Conservation (phyloP, 35 echinoderm and acorn worm species). For the Apostichopus californicus region DNA sequence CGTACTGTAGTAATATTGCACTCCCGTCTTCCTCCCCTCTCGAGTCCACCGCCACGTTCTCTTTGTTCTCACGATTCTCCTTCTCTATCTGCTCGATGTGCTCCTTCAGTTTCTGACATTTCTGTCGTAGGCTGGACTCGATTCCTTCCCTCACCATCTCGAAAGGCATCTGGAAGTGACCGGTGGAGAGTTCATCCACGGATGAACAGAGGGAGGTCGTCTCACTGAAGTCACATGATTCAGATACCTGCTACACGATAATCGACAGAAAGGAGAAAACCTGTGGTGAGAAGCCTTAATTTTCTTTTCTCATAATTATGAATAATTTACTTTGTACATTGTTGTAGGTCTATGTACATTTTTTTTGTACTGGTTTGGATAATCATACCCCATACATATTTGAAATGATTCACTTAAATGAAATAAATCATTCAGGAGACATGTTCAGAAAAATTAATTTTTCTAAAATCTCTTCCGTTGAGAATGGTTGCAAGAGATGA, state of each 20-base stretch:
- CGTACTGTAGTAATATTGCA: conserved; percentile 35
- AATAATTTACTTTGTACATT: too few species aligned
- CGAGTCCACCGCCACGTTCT: conserved; percentile 58
- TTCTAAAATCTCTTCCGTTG: too few species aligned
- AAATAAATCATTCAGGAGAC: too few species aligned
- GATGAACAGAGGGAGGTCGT: conserved; percentile 81
- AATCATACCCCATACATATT: too few species aligned
- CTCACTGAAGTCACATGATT: conserved; percentile 65
- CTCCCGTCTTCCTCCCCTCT: conserved; percentile 7
- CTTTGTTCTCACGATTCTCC: conserved; percentile 80
- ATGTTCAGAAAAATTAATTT: too few species aligned
- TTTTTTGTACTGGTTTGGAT: too few species aligned
- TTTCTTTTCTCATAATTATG: too few species aligned
- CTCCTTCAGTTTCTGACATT: conserved; percentile 87
- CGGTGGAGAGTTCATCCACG: conserved; percentile 81
- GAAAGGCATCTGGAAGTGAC: conserved; percentile 99
- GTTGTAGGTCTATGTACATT: too few species aligned
- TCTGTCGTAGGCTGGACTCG: conserved; percentile 79
- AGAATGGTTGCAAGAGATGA: too few species aligned
- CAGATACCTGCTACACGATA: not conserved
- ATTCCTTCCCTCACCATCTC: conserved; percentile 98
- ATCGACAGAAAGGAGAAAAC: not conserved
- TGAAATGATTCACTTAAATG: too few species aligned
- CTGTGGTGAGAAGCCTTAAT: too few species aligned
- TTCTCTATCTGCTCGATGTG: conserved; percentile 94